Evolutionary conservation across 2,113 vertebrate species (phyloP).

Genomic region (Ictalurus punctatus): DNA sequence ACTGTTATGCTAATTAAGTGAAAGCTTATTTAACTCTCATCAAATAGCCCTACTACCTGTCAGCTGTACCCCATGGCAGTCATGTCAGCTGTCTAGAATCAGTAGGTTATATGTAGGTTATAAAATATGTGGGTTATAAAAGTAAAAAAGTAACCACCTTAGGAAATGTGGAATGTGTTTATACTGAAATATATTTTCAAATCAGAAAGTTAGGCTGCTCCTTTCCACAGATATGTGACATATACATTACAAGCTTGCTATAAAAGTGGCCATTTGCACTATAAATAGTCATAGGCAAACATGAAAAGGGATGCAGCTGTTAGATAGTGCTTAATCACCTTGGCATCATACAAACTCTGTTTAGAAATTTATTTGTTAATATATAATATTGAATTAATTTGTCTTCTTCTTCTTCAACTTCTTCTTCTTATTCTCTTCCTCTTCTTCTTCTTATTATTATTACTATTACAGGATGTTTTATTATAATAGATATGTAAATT

Average conservation of each 20-base stretch:
- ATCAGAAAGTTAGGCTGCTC: neutral
- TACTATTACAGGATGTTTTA: neutral
- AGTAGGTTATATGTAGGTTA: neutral
- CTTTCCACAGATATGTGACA: neutral
- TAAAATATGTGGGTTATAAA: neutral
- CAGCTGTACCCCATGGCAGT: neutral
- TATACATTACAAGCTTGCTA: neutral
- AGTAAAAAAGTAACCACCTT: conserved; percentile 1
- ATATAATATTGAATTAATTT: neutral
- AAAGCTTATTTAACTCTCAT: neutral
- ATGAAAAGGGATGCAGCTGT: neutral
- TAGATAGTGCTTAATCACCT: conserved; percentile 9
- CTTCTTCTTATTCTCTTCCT: no score
- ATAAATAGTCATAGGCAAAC: conserved; percentile 3
- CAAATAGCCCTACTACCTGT: neutral
- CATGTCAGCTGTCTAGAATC: neutral
- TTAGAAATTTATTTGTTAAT: neutral
- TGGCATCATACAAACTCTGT: neutral
- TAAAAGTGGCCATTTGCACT: neutral
- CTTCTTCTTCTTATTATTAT: neutral
- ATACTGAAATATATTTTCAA: neutral
- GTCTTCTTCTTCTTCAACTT: neutral
- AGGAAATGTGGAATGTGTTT: neutral
- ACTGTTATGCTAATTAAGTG: neutral
- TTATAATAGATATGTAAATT: neutral